Percentiles rank a stretch among this genome's conserved stretches.
These are phyloP conservation scores for Bombus sibiricus DNA, from an alignment of 1,140 invertebrate species.

Conservation along the genomic window DNA sequence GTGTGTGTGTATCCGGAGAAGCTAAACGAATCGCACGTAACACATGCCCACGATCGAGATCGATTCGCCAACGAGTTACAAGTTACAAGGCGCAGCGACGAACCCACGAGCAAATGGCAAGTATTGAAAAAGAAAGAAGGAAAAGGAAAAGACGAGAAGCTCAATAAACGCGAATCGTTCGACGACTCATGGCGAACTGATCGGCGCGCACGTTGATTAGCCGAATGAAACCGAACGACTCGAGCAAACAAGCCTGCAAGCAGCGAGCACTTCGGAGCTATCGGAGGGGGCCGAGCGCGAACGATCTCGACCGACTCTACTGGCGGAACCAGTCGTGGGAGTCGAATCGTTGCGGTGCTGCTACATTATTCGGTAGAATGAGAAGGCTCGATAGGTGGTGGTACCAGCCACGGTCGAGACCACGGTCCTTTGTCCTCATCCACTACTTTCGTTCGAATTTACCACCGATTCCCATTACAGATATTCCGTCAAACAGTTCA, in stretches of 20 bases:
- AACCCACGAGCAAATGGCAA: neutral
- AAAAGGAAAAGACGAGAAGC: neutral
- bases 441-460: constrained; percentile 18
- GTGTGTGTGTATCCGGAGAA: constrained; percentile 12
- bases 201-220: constrained; percentile 47
- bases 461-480: constrained; percentile 1
- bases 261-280: neutral
- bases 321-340: constrained; percentile 63
- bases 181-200: constrained; percentile 62
- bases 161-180: constrained; percentile 32
- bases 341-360: constrained; percentile 48
- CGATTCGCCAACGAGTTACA: neutral
- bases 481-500: neutral
- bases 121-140: neutral
- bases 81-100: neutral
- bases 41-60: constrained; percentile 42
- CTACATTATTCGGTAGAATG: constrained; percentile 62
- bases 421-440: constrained; percentile 43
- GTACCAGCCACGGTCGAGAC: constrained; percentile 66
- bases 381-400: constrained; percentile 57
- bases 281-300: constrained; percentile 48
- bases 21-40: constrained; percentile 32
- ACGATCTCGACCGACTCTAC: constrained; percentile 54
- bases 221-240: constrained; percentile 10
- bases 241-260: constrained; percentile 11